Base-by-base conservation (phyloP, 1,140 invertebrate genomes). In the Hyles euphorbiae region DNA sequence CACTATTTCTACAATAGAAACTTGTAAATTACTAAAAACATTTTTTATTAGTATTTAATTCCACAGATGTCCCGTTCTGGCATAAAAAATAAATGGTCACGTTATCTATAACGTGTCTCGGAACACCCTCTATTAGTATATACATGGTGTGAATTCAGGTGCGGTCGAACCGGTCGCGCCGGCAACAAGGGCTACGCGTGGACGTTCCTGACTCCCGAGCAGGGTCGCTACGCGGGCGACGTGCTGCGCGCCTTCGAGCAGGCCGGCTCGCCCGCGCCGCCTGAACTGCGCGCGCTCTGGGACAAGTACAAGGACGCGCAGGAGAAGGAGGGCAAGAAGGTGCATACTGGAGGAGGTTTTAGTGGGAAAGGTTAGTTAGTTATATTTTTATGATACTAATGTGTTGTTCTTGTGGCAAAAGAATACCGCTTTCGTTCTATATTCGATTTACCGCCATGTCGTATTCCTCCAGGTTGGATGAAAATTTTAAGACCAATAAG, bases 171-270 rank as follows among this genome's bases (percentile, higher is more conserved):
- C 0, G 96, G 95, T 2, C 90, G 99, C 51, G 99, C 99, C 33
- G 99, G 99, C 3, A 99, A 99, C 78, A 98, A 99, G 87, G 99
- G 99, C 12, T 95, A 91, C 75, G 98, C 98, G 0, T 99, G 96
- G 87, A 99, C 99, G 0, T 99, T 99, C 77, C 93, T 99, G 7
- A 98, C 98, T 0, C 94, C 94, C 0, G 98, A 99, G 58, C 98
- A 99, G 85, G 96, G 96, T 34, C 91, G 95, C 46, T 97, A 98
- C 89, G 93, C 97, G 4, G 96, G 96, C n/a, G 98, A 99, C 81
- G 94, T 99, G 48, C 90, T 98, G 32, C 93, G 96, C 64, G 98
- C 98, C 0, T 89, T 98, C 44, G 97, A 99, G 81, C 81, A 96
- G 32, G 96, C 97, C 0, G 93, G 93, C 6, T 91, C 94, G 0